phyloP scores from a whole-genome alignment of 2,888 invertebrate species.

The Aphodius sticticus region DNA sequence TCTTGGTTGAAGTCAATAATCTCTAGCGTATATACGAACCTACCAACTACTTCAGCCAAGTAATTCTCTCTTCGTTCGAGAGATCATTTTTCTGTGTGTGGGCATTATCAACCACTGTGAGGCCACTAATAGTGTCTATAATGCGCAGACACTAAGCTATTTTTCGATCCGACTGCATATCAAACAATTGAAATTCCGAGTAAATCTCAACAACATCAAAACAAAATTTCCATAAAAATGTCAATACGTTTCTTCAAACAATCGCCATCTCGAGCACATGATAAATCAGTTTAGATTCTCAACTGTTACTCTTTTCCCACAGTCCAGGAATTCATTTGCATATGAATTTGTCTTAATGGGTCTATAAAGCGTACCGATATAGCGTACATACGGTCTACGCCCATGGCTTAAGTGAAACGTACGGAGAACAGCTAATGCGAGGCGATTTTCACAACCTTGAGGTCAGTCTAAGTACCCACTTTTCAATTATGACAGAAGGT shows the following conservation, averaged over 20 bases:
- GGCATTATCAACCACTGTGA: too few species aligned
- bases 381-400: background rate
- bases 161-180: too few species aligned
- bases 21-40: too few species aligned
- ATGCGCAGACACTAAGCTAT: too few species aligned
- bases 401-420: background rate
- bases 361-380: background rate
- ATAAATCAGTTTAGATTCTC: background rate
- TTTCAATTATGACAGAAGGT: background rate
- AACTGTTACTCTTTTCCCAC: background rate
- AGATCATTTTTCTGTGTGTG: too few species aligned
- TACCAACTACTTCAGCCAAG: too few species aligned
- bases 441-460: conserved; percentile 4
- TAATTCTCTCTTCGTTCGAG: too few species aligned
- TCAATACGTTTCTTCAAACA: background rate
- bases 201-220: background rate
- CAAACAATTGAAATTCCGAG: background rate
- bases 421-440: background rate
- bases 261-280: background rate
- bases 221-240: background rate
- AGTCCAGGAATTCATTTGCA: background rate
- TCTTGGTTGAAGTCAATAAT: too few species aligned
- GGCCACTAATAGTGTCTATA: too few species aligned
- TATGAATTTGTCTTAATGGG: background rate
- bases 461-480: background rate